Percentiles rank a stretch among this genome's conserved stretches.
Evolutionary conservation across 2,888 invertebrate genomes (phyloP).

Genomic region (Emmelina monodactyla): DNA sequence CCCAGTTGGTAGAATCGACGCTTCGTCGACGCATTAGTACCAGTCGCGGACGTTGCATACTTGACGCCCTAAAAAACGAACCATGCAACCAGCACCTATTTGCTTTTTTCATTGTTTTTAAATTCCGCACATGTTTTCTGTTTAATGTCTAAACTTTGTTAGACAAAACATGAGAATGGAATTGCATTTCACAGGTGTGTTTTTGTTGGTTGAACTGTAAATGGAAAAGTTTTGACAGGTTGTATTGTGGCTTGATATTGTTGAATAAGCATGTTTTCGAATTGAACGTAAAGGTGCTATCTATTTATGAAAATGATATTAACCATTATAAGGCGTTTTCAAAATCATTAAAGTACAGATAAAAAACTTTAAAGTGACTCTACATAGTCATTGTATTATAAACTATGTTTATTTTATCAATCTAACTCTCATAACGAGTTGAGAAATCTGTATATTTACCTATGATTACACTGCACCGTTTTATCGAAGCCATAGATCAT

Average conservation of each 20-base stretch:
- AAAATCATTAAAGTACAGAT: too few species aligned
- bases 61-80: background rate
- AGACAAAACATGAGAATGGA: background rate
- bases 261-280: background rate
- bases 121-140: slow-evolving; percentile 14
- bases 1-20: slow-evolving; percentile 20
- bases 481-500: slow-evolving; percentile 27
- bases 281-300: background rate
- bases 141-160: background rate
- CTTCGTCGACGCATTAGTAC: slow-evolving; percentile 17
- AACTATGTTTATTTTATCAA: too few species aligned
- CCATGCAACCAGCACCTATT: slow-evolving; percentile 11
- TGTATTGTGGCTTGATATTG: background rate
- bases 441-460: too few species aligned
- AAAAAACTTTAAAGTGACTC: too few species aligned
- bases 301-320: background rate
- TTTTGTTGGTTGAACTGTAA: background rate
- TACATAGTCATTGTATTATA: too few species aligned
- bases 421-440: too few species aligned
- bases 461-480: slow-evolving; percentile 15
- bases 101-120: slow-evolving; percentile 19
- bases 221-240: too few species aligned
- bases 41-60: too few species aligned
- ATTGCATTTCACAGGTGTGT: background rate
- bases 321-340: too few species aligned